Percentiles rank a stretch among this genome's conserved stretches.
Conservation (phyloP, 2,888 invertebrate species). For the Meloe dianella region DNA sequence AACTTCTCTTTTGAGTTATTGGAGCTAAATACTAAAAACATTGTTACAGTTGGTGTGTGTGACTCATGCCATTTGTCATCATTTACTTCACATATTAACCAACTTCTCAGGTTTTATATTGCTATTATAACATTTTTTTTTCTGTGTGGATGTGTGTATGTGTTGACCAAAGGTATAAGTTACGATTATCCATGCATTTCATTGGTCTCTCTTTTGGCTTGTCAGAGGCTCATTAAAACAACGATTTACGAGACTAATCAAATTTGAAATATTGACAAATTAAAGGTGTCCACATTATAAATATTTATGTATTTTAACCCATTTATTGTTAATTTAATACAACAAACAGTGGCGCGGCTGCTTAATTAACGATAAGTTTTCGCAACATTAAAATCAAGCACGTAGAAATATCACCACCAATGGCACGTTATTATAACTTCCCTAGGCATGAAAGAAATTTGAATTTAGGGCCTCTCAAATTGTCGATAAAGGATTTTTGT, state of each 20-base stretch:
- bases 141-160: not conserved
- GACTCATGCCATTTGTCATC: slow-evolving; percentile 16
- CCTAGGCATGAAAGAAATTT: too few species aligned
- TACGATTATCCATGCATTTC: slow-evolving; percentile 1
- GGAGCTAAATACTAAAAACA: not conserved
- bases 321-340: not conserved
- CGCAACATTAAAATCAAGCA: not conserved
- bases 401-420: too few species aligned
- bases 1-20: not conserved
- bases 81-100: slow-evolving; percentile 9
- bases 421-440: too few species aligned
- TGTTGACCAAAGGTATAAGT: not conserved
- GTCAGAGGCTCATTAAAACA: not conserved
- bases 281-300: not conserved
- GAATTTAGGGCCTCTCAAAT: too few species aligned
- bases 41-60: slow-evolving; percentile 6
- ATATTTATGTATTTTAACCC: not conserved
- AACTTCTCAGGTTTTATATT: not conserved
- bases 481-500: too few species aligned
- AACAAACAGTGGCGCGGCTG: not conserved
- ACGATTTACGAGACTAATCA: slow-evolving; percentile 6
- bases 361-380: not conserved
- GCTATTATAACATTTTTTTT: not conserved
- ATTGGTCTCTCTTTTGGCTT: not conserved
- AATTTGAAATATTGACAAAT: slow-evolving; percentile 3